Percentiles rank a stretch among this genome's conserved stretches.
Conservation (phyloP, 2,888 invertebrate species). For the Synanthedon vespiformis region DNA sequence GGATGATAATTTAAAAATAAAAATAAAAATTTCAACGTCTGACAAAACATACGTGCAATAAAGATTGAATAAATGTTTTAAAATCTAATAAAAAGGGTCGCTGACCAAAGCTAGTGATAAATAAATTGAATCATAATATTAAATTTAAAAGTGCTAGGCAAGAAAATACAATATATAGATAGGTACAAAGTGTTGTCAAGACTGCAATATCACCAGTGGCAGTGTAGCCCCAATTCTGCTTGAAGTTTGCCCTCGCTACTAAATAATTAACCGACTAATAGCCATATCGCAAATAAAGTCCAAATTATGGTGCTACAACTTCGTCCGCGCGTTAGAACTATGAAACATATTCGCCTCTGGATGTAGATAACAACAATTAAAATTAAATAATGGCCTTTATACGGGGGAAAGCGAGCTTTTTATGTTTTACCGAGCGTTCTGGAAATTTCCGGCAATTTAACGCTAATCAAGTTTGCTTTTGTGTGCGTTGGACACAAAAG, state of each 20-base stretch:
- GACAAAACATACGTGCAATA: no score
- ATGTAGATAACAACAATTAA: conserved; percentile 1
- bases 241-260: conserved; percentile 31
- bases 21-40: no score
- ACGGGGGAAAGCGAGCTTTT: not conserved
- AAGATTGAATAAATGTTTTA: no score
- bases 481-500: not conserved
- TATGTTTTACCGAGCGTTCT: not conserved
- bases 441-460: not conserved
- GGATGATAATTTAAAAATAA: no score
- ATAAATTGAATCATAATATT: no score
- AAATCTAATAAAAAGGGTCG: no score
- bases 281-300: conserved; percentile 60
- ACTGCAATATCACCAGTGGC: not conserved
- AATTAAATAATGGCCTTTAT: not conserved
- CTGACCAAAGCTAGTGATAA: no score
- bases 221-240: conserved; percentile 6
- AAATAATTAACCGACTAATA: conserved; percentile 64
- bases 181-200: no score
- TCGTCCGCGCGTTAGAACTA: conserved; percentile 23
- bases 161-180: no score
- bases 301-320: conserved; percentile 55
- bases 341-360: conserved; percentile 24
- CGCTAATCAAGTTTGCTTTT: not conserved
- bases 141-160: no score